Evolutionary conservation across 2,888 invertebrate species (phyloP).

Genomic region (Agrenia bidenticulata): DNA sequence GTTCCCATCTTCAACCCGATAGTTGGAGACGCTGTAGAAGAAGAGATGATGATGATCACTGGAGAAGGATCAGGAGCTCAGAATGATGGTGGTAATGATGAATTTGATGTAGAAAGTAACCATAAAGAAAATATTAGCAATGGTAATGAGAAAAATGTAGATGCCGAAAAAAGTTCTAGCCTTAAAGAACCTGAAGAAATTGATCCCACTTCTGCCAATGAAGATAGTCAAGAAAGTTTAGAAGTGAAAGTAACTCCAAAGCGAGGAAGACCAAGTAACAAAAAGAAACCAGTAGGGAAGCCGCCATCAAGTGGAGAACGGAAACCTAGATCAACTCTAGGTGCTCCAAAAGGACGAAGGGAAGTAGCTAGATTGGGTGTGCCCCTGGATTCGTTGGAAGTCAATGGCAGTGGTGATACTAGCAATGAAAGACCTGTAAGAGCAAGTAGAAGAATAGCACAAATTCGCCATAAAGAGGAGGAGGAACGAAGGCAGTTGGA

Average conservation of each 20-base stretch:
- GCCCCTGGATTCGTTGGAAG: constrained; percentile 52
- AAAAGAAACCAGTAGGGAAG: constrained; percentile 44
- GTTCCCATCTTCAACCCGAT: constrained; percentile 42
- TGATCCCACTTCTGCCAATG: constrained; percentile 33
- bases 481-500: constrained; percentile 74
- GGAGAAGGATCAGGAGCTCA: constrained; percentile 73
- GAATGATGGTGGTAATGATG: constrained; percentile 51
- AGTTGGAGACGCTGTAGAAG: constrained; percentile 72
- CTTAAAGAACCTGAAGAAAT: constrained; percentile 41
- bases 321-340: constrained; percentile 2
- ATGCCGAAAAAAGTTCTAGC: constrained; percentile 20
- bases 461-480: constrained; percentile 82
- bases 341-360: constrained; percentile 36
- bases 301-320: constrained; percentile 30
- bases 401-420: constrained; percentile 28
- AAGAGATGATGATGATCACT: constrained; percentile 68
- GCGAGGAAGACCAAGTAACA: constrained; percentile 44
- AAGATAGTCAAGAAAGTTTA: constrained; percentile 58
- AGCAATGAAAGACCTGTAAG: constrained; percentile 63
- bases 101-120: not conserved
- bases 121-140: constrained; percentile 8
- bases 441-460: constrained; percentile 81
- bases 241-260: constrained; percentile 56
- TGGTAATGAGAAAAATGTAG: constrained; percentile 14
- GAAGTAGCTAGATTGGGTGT: constrained; percentile 49